Conservation (phyloP, 2,888 invertebrate species). For the Agriopis marginaria region DNA sequence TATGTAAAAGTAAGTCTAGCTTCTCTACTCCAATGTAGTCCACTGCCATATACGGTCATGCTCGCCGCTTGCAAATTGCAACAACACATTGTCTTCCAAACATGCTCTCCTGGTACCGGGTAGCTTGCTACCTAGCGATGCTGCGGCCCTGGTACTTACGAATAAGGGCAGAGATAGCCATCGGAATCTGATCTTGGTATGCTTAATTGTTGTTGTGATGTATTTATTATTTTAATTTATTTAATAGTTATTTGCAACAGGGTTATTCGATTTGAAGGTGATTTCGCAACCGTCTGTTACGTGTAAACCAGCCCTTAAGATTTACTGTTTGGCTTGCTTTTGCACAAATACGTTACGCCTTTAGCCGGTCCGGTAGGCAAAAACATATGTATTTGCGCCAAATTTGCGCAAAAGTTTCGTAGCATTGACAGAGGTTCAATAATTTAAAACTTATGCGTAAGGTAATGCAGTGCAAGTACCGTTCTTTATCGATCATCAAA, state of each 20-base stretch:
- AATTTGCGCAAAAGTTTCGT: no score
- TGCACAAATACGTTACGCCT: no score
- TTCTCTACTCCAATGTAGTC: conserved; percentile 43
- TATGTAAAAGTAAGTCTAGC: conserved; percentile 45
- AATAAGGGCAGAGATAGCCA: conserved; percentile 56
- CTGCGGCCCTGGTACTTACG: conserved; percentile 35
- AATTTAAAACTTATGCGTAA: no score
- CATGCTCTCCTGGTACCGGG: conserved; percentile 55
- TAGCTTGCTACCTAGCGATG: conserved; percentile 7
- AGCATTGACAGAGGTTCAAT: no score
- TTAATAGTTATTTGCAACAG: neutral
- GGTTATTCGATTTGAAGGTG: neutral
- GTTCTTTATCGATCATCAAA: no score
- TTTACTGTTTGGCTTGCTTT: no score
- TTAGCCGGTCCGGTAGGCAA: no score
- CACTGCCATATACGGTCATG: conserved; percentile 66
- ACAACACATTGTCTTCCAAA: conserved; percentile 79
- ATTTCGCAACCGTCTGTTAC: no score
- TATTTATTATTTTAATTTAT: conserved; percentile 42
- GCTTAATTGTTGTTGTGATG: conserved; percentile 47
- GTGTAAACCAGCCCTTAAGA: no score
- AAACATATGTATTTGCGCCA: no score
- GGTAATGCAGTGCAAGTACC: no score
- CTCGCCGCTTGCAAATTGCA: conserved; percentile 82
- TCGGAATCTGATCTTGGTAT: conserved; percentile 46